These are phyloP conservation scores for Falco novaeseelandiae DNA, from an alignment of 2,797 vertebrate species.

Conservation along the genomic window DNA sequence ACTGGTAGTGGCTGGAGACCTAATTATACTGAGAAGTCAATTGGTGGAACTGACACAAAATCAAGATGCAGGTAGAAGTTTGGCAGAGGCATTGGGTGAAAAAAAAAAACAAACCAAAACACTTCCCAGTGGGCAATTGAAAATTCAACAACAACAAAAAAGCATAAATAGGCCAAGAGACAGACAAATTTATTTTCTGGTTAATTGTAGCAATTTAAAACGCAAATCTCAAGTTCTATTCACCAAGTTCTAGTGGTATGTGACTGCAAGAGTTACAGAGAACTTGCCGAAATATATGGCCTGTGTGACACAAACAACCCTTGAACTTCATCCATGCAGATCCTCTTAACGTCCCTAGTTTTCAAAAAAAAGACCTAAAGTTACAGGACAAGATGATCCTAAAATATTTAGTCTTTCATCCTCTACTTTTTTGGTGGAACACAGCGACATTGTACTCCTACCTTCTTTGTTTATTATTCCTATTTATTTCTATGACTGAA, in stretches of 20 bases:
- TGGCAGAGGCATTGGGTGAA: not conserved
- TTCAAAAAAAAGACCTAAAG: not conserved
- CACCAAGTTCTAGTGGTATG: not conserved
- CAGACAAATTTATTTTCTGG: not conserved
- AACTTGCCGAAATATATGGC: not conserved
- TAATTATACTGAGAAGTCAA: not conserved
- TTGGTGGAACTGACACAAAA: not conserved
- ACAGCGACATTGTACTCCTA: not conserved
- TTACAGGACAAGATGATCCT: not conserved
- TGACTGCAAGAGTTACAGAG: not conserved
- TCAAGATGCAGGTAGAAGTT: not conserved
- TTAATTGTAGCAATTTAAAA: not conserved
- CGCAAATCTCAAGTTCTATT: not conserved
- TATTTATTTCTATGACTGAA: not conserved
- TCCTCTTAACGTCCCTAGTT: not conserved
- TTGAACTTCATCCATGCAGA: not conserved
- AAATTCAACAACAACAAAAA: not conserved
- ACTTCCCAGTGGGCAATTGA: not conserved
- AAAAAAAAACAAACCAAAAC: too few relatives aligned
- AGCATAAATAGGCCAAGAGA: not conserved
- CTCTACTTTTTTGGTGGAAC: not conserved
- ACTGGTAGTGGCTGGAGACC: not conserved
- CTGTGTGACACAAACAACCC: not conserved
- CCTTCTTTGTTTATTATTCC: not conserved
- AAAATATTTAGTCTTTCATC: not conserved